Percentiles rank a stretch among this genome's conserved stretches.
phyloP scores from a whole-genome alignment of 2,888 invertebrate genomes.

The Rhamphomyia laevipes region DNA sequence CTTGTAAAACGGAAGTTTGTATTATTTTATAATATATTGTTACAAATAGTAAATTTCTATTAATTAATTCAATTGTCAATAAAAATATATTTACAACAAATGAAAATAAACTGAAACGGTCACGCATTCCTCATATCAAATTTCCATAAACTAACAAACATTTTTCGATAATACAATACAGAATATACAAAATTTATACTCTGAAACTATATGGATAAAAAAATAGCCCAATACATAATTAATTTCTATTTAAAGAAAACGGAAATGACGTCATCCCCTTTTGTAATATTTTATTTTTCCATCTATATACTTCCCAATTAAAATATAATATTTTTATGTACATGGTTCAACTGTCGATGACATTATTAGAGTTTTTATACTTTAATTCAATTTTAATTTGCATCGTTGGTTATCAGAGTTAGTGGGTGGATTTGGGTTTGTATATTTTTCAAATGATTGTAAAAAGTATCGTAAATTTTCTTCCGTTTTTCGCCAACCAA shows the following conservation, averaged over 20 bases:
- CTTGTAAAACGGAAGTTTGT: not conserved
- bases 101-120: not conserved
- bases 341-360: no score
- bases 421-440: no score
- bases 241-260: not conserved
- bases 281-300: no score
- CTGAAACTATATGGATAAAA: no score
- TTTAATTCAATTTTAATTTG: no score
- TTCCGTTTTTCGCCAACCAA: no score
- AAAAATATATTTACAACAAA: not conserved
- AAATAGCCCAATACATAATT: no score
- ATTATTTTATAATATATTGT: not conserved
- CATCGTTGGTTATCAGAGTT: no score
- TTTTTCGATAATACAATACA: not conserved
- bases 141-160: not conserved
- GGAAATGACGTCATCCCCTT: not conserved
- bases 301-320: not conserved
- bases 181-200: not conserved
- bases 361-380: no score
- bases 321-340: not conserved
- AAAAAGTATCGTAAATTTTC: no score
- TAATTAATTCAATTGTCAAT: not conserved
- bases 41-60: not conserved
- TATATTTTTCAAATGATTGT: no score
- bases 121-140: no score